Conservation (phyloP, 1,140 invertebrate species). For the Fopius arisanus region DNA sequence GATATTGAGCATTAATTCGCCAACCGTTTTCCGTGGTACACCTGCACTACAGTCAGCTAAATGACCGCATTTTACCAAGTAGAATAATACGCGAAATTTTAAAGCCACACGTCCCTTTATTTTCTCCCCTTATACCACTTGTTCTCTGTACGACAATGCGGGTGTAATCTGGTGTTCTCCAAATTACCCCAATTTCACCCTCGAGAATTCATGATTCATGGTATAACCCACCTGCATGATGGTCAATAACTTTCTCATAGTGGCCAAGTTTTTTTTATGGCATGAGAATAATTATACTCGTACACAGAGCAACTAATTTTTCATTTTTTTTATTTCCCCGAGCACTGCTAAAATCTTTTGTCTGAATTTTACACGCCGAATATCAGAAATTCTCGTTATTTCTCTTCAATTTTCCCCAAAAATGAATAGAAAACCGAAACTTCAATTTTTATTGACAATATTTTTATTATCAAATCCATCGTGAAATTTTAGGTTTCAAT, state of each 20-base stretch:
- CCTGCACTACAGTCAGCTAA: neutral
- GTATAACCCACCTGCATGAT: neutral
- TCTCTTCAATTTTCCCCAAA: too few species aligned
- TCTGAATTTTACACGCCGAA: too few species aligned
- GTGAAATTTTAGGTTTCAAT: too few species aligned
- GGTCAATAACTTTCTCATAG: neutral
- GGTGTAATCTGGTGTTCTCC: conserved; percentile 13
- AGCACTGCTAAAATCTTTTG: too few species aligned
- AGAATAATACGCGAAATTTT: conserved; percentile 16
- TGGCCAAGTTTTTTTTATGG: too few species aligned
- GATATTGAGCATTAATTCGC: conserved; percentile 1
- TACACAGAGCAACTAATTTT: too few species aligned
- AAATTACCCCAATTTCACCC: conserved; percentile 9
- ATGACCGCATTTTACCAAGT: neutral
- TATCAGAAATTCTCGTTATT: too few species aligned
- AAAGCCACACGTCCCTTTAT: neutral
- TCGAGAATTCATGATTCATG: neutral
- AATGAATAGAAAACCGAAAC: too few species aligned
- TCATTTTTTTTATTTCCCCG: too few species aligned
- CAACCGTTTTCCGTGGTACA: neutral
- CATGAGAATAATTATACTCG: too few species aligned
- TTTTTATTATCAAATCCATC: too few species aligned
- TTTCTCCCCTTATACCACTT: neutral
- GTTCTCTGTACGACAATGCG: conserved; percentile 14
- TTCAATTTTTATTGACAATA: too few species aligned